phyloP scores from a whole-genome alignment of 2,797 vertebrate genomes.

The Arctocebus calabarensis region DNA sequence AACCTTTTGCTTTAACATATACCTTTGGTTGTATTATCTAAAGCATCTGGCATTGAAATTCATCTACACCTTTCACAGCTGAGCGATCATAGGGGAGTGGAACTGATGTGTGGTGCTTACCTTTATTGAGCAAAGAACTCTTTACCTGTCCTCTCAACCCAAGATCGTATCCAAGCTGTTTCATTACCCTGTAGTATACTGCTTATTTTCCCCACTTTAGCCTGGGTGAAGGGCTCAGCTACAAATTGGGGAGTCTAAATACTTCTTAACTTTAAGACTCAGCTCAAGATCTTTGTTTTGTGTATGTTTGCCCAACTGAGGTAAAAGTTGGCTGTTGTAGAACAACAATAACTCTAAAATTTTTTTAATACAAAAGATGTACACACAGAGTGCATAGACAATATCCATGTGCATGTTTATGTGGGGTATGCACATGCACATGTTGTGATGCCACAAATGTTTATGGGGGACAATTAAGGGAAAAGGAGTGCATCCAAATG shows the following conservation, averaged over 20 bases:
- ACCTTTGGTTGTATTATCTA: not conserved
- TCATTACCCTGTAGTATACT: not conserved
- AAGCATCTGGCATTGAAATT: not conserved
- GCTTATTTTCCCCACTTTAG: not conserved
- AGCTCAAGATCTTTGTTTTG: not conserved
- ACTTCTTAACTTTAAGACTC: not conserved
- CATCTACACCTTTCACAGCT: not conserved
- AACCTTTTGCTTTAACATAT: not conserved
- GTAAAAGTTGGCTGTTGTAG: not conserved
- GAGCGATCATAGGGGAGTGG: not conserved
- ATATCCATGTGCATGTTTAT: not conserved
- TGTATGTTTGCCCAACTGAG: not conserved
- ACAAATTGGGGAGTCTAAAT: not conserved
- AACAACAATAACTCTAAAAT: not conserved
- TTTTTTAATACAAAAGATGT: not conserved
- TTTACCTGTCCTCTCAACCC: not conserved
- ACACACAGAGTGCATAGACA: not conserved
- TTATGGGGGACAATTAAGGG: not conserved
- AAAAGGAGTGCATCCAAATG: not conserved
- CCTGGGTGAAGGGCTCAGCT: too few species aligned
- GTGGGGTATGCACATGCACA: not conserved
- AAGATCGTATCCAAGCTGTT: not conserved
- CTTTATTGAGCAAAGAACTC: not conserved
- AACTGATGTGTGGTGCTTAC: not conserved
- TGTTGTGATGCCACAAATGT: too few species aligned